Base-by-base conservation (phyloP, 2,113 vertebrate species). In the Rutilus rutilus region DNA sequence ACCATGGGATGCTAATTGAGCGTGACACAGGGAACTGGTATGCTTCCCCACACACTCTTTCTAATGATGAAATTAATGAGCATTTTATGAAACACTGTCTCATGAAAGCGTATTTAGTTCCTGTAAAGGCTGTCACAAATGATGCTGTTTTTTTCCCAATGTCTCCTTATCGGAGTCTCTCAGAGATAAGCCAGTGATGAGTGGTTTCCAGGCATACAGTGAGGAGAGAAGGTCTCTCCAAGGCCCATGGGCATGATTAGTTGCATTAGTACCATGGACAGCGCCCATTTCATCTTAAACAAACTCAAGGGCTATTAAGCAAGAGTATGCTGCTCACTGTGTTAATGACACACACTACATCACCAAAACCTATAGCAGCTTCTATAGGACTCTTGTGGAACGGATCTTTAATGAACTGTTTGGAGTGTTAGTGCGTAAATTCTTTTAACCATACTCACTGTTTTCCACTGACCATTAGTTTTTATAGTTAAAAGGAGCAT, bases 1-100 rank as follows among this genome's bases (percentile, higher is more conserved):
- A 97, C 95, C 95, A 96, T 96, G 95, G 96, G 96, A 96, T 96
- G 95, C 96, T 99, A 99, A 99, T 99, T 98, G 97, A 97, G 96
- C 97, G 96, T 96, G 96, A 97, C 97, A 97, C 96, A 95, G 96
- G 96, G 96, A 97, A 98, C 96, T 97, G 97, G 97, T 97, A 96
- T 95, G 95, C 96, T 96, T 97, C 96, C 96, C 96, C 96, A 93
- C 95, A 96, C 95, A 96, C 96, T 94, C 95, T 94, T 94, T 95
- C 94, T 96, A 95, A 95, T 97, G 96, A 96, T 96, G 95, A 96
- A 97, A 96, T 96, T 97, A 96, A 97, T 97, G 95, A 96, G 96
- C 96, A 96, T 96, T 96, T 96, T 96, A 96, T 97, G 96, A 97
- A 97, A 97, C 94, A 95, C 95, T 96, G 94, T 96, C 96, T 97